Evolutionary conservation across 2,888 invertebrate genomes (phyloP).

Genomic region (Orchestes rusci): DNA sequence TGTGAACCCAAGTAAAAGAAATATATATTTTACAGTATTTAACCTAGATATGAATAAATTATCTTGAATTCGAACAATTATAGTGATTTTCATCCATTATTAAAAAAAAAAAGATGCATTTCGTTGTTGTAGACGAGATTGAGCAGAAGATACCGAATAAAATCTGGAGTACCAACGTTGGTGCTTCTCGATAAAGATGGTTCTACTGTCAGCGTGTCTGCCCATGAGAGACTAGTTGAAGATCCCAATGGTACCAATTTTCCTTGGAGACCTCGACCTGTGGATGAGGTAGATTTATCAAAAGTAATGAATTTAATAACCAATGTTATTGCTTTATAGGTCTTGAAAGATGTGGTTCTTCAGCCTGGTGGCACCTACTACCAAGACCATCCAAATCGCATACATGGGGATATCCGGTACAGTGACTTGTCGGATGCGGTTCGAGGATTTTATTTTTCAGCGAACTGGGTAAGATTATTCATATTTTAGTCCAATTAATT

Average conservation of each 20-base stretch:
- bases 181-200: slow-evolving; percentile 64
- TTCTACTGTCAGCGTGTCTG: slow-evolving; percentile 52
- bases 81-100: too few relatives aligned
- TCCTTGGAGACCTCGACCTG: slow-evolving; percentile 71
- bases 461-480: slow-evolving; percentile 70
- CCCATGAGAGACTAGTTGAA: slow-evolving; percentile 58
- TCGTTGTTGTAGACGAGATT: slow-evolving; percentile 57
- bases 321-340: slow-evolving; percentile 29
- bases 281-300: slow-evolving; percentile 50
- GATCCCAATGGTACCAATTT: slow-evolving; percentile 62
- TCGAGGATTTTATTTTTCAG: slow-evolving; percentile 79
- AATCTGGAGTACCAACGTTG: slow-evolving; percentile 68
- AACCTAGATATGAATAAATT: too few relatives aligned
- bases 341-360: slow-evolving; percentile 47
- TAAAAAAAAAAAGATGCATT: background rate
- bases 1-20: too few relatives aligned
- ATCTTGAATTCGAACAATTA: too few relatives aligned
- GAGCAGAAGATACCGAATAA: slow-evolving; percentile 68
- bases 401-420: slow-evolving; percentile 39
- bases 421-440: slow-evolving; percentile 57
- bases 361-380: slow-evolving; percentile 38
- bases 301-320: background rate
- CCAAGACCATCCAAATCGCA: slow-evolving; percentile 35
- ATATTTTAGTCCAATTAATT: background rate
- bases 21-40: too few relatives aligned